These are phyloP conservation scores for Fulmarus glacialis DNA, from an alignment of 2,113 vertebrate genomes.

Conservation along the genomic window DNA sequence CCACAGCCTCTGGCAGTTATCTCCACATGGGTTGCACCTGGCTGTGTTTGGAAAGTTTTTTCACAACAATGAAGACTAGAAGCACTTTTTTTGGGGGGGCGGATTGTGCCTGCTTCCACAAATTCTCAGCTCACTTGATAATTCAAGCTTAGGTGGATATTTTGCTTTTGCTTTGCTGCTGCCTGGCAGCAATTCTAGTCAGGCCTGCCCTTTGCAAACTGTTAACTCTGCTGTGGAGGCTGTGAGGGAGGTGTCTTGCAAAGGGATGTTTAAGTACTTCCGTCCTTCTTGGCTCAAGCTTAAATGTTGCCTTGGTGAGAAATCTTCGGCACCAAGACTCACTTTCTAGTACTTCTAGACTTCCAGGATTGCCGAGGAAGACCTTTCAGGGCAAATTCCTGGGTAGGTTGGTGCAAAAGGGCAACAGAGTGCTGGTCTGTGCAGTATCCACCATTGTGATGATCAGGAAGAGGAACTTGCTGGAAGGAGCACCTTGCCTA, in stretches of 20 bases:
- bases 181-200: not conserved
- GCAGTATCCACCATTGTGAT: rapidly evolving
- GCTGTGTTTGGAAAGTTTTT: not conserved
- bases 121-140: not conserved
- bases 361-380: not conserved
- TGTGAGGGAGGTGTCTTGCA: not conserved
- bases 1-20: not conserved
- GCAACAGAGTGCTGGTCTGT: not conserved
- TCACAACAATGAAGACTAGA: not conserved
- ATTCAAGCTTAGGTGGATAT: not conserved
- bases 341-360: not conserved
- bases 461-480: not conserved
- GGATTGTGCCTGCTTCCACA: not conserved
- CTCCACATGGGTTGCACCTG: not conserved
- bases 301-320: not conserved
- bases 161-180: not conserved
- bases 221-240: not conserved
- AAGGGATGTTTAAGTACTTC: not conserved
- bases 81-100: not conserved
- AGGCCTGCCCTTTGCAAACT: not conserved
- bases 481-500: not conserved
- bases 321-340: not conserved
- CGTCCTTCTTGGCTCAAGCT: not conserved
- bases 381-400: not conserved
- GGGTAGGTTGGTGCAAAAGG: not conserved